A percentile compares a stretch with the other conserved stretches of the same genome.
phyloP scores from a whole-genome alignment of 2,888 invertebrate species.

The Brenthis ino region DNA sequence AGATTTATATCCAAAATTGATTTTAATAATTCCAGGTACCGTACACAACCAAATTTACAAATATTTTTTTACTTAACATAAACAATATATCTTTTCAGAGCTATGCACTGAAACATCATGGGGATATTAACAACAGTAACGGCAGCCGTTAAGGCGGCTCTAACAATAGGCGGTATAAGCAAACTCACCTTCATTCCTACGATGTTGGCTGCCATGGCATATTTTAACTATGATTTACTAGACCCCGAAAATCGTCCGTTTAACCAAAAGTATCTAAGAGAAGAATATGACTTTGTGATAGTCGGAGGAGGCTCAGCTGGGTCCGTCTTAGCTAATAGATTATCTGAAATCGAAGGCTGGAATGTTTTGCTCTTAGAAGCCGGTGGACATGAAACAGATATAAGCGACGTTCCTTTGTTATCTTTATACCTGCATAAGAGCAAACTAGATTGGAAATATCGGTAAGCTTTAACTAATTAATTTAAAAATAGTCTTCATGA shows the following conservation, averaged over 20 bases:
- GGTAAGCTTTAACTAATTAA: conserved; percentile 67
- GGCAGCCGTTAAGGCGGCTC: conserved; percentile 87
- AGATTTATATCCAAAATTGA: too few relatives aligned
- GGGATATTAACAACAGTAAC: conserved; percentile 77
- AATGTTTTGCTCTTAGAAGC: conserved; percentile 91
- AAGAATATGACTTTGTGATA: conserved; percentile 91
- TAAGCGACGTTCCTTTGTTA: conserved; percentile 92
- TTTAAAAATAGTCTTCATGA: not conserved
- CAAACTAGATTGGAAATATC: conserved; percentile 95
- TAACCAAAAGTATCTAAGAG: conserved; percentile 84
- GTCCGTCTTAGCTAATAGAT: conserved; percentile 90
- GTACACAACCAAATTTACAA: too few relatives aligned
- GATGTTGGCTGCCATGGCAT: conserved; percentile 88
- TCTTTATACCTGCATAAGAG: conserved; percentile 94
- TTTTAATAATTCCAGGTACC: too few relatives aligned
- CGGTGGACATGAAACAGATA: conserved; percentile 93
- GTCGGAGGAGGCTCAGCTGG: conserved; percentile 94
- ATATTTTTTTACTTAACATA: not conserved
- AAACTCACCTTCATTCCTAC: conserved; percentile 89
- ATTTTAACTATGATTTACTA: conserved; percentile 92
- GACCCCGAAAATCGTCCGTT: conserved; percentile 92
- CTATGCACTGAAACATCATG: conserved; percentile 55
- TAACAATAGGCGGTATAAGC: conserved; percentile 86
- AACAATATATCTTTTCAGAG: conserved; percentile 29
- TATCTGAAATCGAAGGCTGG: conserved; percentile 90